Conservation (phyloP, 1,140 invertebrate species). For the Diachasmimorpha longicaudata region DNA sequence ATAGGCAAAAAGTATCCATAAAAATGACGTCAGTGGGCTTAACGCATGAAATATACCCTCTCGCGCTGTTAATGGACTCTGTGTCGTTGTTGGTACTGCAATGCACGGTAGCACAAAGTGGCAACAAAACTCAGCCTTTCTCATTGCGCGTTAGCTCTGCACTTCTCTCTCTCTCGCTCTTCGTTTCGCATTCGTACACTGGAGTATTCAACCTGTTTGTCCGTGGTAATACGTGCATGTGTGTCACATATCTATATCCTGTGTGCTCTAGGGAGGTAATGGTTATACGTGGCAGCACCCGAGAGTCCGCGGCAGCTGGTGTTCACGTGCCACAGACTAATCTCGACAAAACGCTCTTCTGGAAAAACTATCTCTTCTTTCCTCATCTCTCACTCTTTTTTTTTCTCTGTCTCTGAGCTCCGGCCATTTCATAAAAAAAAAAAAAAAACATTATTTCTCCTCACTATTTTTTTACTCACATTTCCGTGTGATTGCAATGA, state of each 20-base stretch:
- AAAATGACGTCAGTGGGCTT: constrained; percentile 1
- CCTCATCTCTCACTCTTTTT: background rate
- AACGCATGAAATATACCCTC: background rate
- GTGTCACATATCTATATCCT: background rate
- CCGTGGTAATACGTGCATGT: background rate
- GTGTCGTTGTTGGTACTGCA: background rate
- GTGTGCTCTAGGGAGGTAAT: constrained; percentile 12
- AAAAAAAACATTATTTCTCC: no score
- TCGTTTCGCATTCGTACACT: background rate
- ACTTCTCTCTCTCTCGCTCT: background rate
- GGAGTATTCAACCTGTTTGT: background rate
- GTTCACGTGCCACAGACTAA: constrained; percentile 20
- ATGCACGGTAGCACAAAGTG: constrained; percentile 2
- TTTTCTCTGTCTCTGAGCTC: background rate
- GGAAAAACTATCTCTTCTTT: background rate
- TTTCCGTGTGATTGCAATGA: background rate
- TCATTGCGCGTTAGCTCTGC: background rate
- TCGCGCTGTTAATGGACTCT: background rate
- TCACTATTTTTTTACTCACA: no score
- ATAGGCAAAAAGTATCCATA: background rate
- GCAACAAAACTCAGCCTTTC: constrained; percentile 8
- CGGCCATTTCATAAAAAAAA: no score
- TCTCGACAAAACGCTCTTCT: constrained; percentile 23
- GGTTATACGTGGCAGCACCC: constrained; percentile 16
- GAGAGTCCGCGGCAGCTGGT: constrained; percentile 18